Evolutionary conservation across 2,113 vertebrate genomes (phyloP).

Genomic region (Rhea americana): DNA sequence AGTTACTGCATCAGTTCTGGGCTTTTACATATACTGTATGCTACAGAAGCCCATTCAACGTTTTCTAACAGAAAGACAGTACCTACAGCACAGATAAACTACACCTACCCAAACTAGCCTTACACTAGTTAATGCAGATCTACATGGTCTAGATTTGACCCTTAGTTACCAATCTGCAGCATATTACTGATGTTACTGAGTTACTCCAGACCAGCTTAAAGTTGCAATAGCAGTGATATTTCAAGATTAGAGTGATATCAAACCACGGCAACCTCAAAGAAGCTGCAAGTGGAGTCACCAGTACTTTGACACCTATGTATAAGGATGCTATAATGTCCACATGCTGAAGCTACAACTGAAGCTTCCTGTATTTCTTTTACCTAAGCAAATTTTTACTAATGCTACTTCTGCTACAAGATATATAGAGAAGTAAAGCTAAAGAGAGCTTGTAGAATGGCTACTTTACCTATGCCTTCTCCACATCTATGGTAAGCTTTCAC

Average conservation of each 20-base stretch:
- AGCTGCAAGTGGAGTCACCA: not conserved
- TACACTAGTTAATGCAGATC: not conserved
- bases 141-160: accelerated
- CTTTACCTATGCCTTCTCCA: not conserved
- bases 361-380: not conserved
- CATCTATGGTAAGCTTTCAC: not conserved
- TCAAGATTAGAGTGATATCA: not conserved
- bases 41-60: not conserved
- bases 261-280: not conserved
- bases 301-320: not conserved
- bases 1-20: not conserved
- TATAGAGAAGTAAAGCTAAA: not conserved
- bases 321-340: not conserved
- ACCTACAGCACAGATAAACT: accelerated
- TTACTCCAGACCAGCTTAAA: not conserved
- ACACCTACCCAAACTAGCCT: not conserved
- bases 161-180: not conserved
- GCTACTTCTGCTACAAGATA: not conserved
- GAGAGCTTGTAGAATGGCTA: not conserved
- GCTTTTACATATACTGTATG: accelerated
- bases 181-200: not conserved
- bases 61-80: not conserved
- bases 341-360: not conserved
- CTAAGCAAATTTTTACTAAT: not conserved
- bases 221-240: not conserved